Base-by-base conservation (phyloP, 2,888 invertebrate genomes). In the Microplitis deprimator region DNA sequence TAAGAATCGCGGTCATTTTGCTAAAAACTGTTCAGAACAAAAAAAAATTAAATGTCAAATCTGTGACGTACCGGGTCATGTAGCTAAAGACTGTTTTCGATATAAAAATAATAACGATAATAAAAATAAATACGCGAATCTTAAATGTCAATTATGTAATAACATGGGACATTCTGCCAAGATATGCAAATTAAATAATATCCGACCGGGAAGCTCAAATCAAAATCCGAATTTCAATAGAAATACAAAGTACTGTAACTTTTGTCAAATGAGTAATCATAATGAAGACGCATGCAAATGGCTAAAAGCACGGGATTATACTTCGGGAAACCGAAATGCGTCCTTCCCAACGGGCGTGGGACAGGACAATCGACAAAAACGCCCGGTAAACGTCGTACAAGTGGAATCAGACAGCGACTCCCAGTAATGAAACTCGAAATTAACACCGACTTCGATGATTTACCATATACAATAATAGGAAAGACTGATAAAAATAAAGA, bases 91-190 rank as follows among this genome's bases (percentile, higher is more conserved):
- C 3, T 50, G 50, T 50, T 10, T 0, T 50, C 50, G 10, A 10
- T 50, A 10, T 17, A 38, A 38, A 29, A 61, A 59, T 8, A 13
- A 7, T 29, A 71, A n/a, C 0, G 17, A 29, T 29, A 71, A 29
- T 29, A 10, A 16, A 17, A 38, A 41, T 20, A 60, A 29, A n/a
- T 50, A 8, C 50, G 29, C 13, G 10, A 16, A 61, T 7, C 10
- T 7, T 29, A 65, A 68, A 29, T 75, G 70, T 59, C 70, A 76
- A 70, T 41, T 76, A 7, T 76, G 76, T 6, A n/a, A 76, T 13
- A 64, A 65, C 20, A 16, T 13, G 6, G 76, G 76, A 50, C 76
- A 76, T 40, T 40, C 75, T 0, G 69, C 75, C 13, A 61, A 69
- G 38, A 20, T 17, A 6, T 75, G 69, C n/a, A 7, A 7, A 7